These are phyloP conservation scores for Emydocephalus ijimae DNA, from an alignment of 2,113 vertebrate species.

Conservation along the genomic window DNA sequence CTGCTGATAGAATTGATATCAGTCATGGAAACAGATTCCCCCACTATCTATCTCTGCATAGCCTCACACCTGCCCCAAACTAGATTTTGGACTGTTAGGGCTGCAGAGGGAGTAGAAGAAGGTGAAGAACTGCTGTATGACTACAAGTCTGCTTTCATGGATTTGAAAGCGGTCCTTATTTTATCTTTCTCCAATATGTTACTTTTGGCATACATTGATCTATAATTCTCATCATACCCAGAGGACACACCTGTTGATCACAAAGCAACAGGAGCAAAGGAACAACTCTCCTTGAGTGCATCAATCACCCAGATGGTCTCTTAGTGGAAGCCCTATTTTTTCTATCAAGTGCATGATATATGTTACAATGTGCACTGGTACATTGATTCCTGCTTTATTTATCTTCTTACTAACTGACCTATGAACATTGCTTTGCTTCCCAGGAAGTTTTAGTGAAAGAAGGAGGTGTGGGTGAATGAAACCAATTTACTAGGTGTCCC, in stretches of 20 bases:
- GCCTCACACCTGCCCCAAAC: no score
- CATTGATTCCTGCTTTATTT: neutral
- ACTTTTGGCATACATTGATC: neutral
- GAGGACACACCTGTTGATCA: neutral
- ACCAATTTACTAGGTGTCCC: constrained; percentile 35
- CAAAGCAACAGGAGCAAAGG: neutral
- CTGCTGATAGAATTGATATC: neutral
- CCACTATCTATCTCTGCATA: neutral
- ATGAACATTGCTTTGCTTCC: neutral
- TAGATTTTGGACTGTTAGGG: neutral
- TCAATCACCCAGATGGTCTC: neutral
- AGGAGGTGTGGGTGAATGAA: neutral
- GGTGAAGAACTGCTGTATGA: neutral
- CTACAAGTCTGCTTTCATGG: neutral
- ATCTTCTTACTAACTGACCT: neutral
- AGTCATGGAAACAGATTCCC: neutral
- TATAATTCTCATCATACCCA: neutral
- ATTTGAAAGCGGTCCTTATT: neutral
- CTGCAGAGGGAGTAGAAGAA: neutral
- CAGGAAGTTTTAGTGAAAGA: constrained; percentile 3
- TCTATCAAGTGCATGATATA: neutral
- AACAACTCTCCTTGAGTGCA: neutral
- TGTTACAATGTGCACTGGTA: neutral
- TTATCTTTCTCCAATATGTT: neutral
- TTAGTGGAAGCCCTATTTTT: neutral